Evolutionary conservation across 1,140 invertebrate genomes (phyloP).

Genomic region (Drosophila tropicalis): DNA sequence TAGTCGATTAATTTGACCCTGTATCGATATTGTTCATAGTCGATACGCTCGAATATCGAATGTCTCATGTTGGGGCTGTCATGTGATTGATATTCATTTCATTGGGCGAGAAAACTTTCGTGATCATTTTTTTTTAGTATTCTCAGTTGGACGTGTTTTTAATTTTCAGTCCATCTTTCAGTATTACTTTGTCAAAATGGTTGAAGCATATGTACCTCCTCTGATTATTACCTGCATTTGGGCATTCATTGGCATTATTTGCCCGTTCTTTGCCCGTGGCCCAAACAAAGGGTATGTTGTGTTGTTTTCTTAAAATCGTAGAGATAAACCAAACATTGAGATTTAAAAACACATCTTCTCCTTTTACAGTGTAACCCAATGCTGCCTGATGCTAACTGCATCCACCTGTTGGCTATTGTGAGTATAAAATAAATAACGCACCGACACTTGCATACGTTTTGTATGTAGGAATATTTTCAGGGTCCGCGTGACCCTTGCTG

Average conservation of each 20-base stretch:
- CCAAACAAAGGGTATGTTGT: constrained; percentile 88
- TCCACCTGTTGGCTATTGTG: constrained; percentile 94
- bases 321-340: background rate
- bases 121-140: constrained; percentile 54
- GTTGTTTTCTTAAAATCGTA: background rate
- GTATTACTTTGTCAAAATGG: constrained; percentile 86
- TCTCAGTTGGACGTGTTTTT: constrained; percentile 53
- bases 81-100: constrained; percentile 76
- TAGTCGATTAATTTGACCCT: too few relatives aligned
- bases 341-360: constrained; percentile 7
- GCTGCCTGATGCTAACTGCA: constrained; percentile 93
- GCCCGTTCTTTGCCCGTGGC: constrained; percentile 94
- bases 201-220: constrained; percentile 88
- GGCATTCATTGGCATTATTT: constrained; percentile 91
- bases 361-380: constrained; percentile 89
- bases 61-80: constrained; percentile 57
- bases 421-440: constrained; percentile 38
- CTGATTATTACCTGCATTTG: constrained; percentile 92
- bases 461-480: constrained; percentile 3
- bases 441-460: background rate
- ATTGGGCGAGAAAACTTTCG: constrained; percentile 59
- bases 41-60: background rate
- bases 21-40: background rate
- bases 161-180: constrained; percentile 31
- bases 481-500: background rate